Conservation (phyloP, 1,140 invertebrate genomes). For the Nebria ingens region DNA sequence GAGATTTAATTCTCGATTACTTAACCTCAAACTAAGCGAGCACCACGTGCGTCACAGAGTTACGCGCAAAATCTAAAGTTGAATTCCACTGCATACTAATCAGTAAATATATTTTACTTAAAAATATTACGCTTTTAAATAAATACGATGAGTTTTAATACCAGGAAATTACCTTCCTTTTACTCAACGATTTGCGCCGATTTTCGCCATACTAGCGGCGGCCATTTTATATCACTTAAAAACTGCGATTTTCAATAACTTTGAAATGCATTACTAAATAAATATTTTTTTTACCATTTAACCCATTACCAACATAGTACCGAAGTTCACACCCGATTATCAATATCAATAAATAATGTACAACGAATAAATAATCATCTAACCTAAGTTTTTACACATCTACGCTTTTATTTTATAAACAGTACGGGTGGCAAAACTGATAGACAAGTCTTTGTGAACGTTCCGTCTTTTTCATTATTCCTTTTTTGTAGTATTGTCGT, state of each 20-base stretch:
- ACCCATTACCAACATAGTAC: neutral
- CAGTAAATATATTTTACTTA: slow-evolving; percentile 30
- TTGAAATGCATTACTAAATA: slow-evolving; percentile 24
- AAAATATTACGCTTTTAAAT: slow-evolving; percentile 18
- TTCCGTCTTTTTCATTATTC: slow-evolving; percentile 99
- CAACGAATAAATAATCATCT: slow-evolving; percentile 3
- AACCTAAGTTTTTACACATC: slow-evolving; percentile 4
- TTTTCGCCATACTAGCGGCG: slow-evolving; percentile 12
- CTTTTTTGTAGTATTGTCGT: slow-evolving; percentile 99
- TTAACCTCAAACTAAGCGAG: slow-evolving; percentile 20
- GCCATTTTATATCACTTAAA: neutral
- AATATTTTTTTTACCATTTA: slow-evolving; percentile 9
- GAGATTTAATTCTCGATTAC: too few relatives aligned
- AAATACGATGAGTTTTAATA: slow-evolving; percentile 13
- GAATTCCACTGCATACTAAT: slow-evolving; percentile 21
- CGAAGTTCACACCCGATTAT: slow-evolving; percentile 7
- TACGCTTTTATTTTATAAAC: slow-evolving; percentile 48
- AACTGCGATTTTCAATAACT: slow-evolving; percentile 26
- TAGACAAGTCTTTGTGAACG: slow-evolving; percentile 96
- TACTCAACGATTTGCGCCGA: slow-evolving; percentile 24
- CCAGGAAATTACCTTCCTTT: slow-evolving; percentile 40
- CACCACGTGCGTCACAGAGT: slow-evolving; percentile 23
- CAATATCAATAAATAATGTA: slow-evolving; percentile 12
- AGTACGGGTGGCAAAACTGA: slow-evolving; percentile 95
- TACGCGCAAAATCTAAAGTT: too few relatives aligned